Conservation (phyloP, 2,113 vertebrate genomes). For the Xiphias gladius region DNA sequence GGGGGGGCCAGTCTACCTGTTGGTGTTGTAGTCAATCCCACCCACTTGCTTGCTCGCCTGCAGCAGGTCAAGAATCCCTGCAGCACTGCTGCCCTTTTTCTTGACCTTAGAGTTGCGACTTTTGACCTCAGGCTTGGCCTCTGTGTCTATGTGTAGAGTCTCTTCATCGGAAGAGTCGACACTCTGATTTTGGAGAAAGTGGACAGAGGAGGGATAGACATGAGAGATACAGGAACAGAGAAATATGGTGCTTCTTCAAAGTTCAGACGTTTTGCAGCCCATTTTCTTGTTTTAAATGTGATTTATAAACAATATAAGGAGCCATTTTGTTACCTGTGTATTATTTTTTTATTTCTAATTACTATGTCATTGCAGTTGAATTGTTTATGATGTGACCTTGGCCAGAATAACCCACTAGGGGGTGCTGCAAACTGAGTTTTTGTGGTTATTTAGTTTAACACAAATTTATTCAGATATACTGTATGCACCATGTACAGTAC, state of each 20-base stretch:
- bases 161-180: constrained; percentile 95
- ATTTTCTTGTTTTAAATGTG: background rate
- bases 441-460: background rate
- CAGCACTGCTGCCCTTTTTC: constrained; percentile 90
- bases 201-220: background rate
- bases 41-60: constrained; percentile 99
- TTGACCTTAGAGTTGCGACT: constrained; percentile 93
- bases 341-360: background rate
- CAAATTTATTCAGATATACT: background rate
- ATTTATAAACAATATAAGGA: background rate
- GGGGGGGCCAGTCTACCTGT: constrained; percentile 87
- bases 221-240: background rate
- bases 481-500: background rate
- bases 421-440: background rate
- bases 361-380: background rate
- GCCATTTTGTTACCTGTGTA: background rate
- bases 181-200: constrained; percentile 75
- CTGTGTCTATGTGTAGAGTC: constrained; percentile 96
- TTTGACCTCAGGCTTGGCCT: constrained; percentile 83
- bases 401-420: background rate
- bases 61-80: constrained; percentile 95
- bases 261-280: background rate
- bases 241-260: background rate
- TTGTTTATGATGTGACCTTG: background rate
- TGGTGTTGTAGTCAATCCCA: constrained; percentile 95